These are phyloP conservation scores for Haliclona indistincta DNA, from an alignment of 37 sponge, comb jelly and placozoan genomes.

Conservation along the genomic window DNA sequence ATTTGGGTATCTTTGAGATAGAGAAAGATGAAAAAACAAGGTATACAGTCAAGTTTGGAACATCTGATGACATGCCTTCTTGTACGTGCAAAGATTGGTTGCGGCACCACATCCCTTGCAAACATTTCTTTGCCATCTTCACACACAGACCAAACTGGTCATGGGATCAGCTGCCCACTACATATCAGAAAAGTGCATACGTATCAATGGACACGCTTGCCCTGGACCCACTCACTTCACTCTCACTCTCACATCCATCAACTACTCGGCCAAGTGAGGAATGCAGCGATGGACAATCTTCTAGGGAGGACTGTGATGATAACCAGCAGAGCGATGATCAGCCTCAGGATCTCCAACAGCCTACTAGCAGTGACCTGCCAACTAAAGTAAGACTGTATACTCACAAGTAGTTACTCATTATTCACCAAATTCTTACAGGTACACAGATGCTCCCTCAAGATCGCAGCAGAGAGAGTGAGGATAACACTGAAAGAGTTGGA, in stretches of 20 bases:
- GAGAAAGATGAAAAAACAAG: not conserved
- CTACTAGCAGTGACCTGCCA: not conserved
- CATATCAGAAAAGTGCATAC: slow-evolving; percentile 11
- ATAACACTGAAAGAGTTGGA: slow-evolving; percentile 17
- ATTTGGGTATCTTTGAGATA: slow-evolving; percentile 1
- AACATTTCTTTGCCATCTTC: too few species aligned
- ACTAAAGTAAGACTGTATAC: not conserved
- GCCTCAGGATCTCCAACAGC: too few species aligned
- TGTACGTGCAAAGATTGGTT: slow-evolving; percentile 29
- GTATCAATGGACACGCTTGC: not conserved
- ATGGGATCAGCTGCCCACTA: slow-evolving; percentile 10
- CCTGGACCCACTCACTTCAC: too few species aligned
- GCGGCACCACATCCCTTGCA: slow-evolving; percentile 10
- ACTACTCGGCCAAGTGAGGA: too few species aligned
- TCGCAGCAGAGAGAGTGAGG: too few species aligned
- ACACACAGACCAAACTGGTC: not conserved
- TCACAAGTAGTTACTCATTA: not conserved
- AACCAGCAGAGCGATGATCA: too few species aligned
- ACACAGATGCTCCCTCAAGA: too few species aligned
- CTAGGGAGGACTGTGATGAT: too few species aligned
- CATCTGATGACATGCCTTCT: slow-evolving; percentile 1
- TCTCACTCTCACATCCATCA: too few species aligned
- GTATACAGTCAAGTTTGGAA: slow-evolving; percentile 13
- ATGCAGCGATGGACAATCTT: too few species aligned
- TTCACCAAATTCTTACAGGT: not conserved